Evolutionary conservation across 2,113 vertebrate species (phyloP).

Genomic region (Grantiella picta): DNA sequence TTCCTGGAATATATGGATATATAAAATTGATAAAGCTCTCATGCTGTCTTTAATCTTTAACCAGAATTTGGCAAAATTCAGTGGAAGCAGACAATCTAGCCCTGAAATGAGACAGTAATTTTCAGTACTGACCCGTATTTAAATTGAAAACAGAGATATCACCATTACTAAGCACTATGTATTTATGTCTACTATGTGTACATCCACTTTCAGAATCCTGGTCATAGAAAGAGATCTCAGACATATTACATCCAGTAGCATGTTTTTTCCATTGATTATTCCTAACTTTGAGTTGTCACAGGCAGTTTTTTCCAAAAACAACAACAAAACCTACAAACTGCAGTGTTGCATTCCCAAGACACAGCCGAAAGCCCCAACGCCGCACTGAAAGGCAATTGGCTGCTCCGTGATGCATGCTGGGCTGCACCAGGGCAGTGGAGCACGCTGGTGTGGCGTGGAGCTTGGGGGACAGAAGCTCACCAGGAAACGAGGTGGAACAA

Average conservation of each 20-base stretch:
- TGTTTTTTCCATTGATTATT: not conserved
- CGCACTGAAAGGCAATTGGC: too few species aligned
- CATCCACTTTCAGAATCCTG: not conserved
- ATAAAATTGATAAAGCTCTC: not conserved
- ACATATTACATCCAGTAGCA: not conserved
- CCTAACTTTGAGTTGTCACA: not conserved
- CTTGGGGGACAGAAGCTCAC: too few species aligned
- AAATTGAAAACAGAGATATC: not conserved
- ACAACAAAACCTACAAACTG: not conserved
- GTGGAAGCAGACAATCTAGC: not conserved
- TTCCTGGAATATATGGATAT: not conserved
- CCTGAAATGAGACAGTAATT: not conserved
- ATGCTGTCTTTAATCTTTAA: not conserved
- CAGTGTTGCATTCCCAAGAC: too few species aligned
- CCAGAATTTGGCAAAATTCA: not conserved
- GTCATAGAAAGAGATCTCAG: not conserved
- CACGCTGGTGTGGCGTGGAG: too few species aligned
- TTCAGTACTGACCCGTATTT: not conserved
- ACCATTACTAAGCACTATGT: not conserved
- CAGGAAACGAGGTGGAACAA: too few species aligned
- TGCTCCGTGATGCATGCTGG: too few species aligned
- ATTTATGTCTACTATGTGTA: not conserved
- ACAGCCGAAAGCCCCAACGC: too few species aligned
- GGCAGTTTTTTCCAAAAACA: not conserved
- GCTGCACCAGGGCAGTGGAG: too few species aligned